Evolutionary conservation across 2,113 vertebrate genomes (phyloP).

Genomic region (Pogona vitticeps): DNA sequence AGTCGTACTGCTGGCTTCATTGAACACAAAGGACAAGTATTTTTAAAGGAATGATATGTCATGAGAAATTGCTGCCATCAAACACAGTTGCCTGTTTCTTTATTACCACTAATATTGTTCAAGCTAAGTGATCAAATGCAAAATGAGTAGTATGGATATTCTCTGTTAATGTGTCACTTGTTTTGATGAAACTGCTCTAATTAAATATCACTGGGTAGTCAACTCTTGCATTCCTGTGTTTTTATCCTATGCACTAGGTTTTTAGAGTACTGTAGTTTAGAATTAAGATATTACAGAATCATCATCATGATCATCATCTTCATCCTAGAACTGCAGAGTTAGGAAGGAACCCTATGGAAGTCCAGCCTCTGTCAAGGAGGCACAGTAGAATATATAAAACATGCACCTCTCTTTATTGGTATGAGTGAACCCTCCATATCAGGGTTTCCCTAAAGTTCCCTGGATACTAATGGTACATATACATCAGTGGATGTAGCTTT

Average conservation of each 20-base stretch:
- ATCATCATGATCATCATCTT: too few relatives aligned
- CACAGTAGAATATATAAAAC: background rate
- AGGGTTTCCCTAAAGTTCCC: background rate
- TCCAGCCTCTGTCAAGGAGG: too few relatives aligned
- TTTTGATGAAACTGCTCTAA: too few relatives aligned
- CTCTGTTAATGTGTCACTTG: too few relatives aligned
- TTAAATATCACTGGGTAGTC: too few relatives aligned
- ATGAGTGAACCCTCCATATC: background rate
- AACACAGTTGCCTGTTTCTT: background rate
- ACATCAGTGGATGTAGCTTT: background rate
- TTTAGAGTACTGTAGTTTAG: too few relatives aligned
- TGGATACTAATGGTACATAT: background rate
- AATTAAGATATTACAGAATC: too few relatives aligned
- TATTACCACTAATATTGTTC: background rate
- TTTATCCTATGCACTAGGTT: too few relatives aligned
- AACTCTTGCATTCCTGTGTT: too few relatives aligned
- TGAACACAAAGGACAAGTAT: background rate
- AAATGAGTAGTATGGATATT: too few relatives aligned
- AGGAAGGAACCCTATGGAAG: too few relatives aligned
- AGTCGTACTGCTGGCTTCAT: background rate
- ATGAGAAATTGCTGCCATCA: background rate
- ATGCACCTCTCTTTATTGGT: background rate
- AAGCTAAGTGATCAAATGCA: background rate
- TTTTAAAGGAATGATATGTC: background rate
- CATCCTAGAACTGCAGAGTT: too few relatives aligned